phyloP scores from a whole-genome alignment of 1,140 invertebrate genomes.

The Onthophagus taurus region DNA sequence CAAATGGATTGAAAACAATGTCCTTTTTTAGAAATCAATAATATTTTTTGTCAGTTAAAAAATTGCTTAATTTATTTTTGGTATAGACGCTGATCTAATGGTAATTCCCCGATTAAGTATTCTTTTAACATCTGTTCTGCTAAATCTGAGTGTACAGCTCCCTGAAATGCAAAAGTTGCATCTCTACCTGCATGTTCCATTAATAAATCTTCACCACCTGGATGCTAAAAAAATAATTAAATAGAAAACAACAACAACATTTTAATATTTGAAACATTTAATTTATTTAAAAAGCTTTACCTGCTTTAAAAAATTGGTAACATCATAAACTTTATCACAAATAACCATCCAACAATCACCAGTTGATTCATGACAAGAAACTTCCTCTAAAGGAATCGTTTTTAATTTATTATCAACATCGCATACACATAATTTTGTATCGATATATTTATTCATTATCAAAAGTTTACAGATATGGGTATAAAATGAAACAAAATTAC shows the following conservation, averaged over 20 bases:
- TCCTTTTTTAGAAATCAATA: too few species aligned
- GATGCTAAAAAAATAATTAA: slow-evolving; percentile 50
- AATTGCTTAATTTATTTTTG: too few species aligned
- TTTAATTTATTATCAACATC: too few species aligned
- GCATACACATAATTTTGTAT: too few species aligned
- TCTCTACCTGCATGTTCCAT: slow-evolving; percentile 81
- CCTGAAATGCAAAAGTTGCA: slow-evolving; percentile 72
- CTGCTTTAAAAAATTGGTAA: slow-evolving; percentile 61
- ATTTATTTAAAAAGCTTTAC: too few species aligned
- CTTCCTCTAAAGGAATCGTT: slow-evolving; percentile 54
- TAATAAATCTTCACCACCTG: slow-evolving; percentile 75
- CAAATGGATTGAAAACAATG: too few species aligned
- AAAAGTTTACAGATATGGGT: too few species aligned
- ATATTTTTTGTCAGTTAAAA: too few species aligned
- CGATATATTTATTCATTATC: too few species aligned
- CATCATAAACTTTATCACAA: slow-evolving; percentile 66
- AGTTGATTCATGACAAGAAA: slow-evolving; percentile 52
- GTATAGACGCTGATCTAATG: slow-evolving; percentile 58
- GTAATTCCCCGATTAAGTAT: slow-evolving; percentile 64
- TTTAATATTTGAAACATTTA: too few species aligned
- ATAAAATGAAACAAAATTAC: too few species aligned
- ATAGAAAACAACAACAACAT: background rate
- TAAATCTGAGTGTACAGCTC: slow-evolving; percentile 63
- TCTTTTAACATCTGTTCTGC: slow-evolving; percentile 50
- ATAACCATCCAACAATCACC: slow-evolving; percentile 63